These are phyloP conservation scores for Furcula furcula DNA, from an alignment of 2,888 invertebrate species.

Conservation along the genomic window DNA sequence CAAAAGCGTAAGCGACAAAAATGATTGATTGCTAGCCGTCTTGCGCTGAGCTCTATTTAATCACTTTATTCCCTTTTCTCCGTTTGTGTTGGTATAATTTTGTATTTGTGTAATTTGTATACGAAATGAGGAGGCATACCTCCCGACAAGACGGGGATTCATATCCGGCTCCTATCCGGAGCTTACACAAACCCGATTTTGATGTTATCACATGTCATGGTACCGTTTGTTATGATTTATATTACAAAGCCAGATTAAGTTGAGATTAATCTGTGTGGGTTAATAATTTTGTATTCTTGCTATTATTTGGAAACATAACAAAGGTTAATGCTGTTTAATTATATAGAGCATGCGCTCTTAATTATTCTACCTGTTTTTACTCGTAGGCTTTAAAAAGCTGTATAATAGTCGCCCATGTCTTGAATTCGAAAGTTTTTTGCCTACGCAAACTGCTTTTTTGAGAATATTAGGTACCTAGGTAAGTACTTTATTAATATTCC, in stretches of 20 bases:
- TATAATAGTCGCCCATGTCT: no score
- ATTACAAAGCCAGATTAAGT: conserved; percentile 44
- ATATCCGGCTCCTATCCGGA: conserved; percentile 66
- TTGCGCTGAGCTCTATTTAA: conserved; percentile 82
- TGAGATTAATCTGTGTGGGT: conserved; percentile 39
- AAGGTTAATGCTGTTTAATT: neutral
- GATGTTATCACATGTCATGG: conserved; percentile 66
- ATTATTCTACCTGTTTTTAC: no score
- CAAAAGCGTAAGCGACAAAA: conserved; percentile 78
- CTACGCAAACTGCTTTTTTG: no score
- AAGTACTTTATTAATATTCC: no score
- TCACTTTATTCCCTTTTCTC: conserved; percentile 83
- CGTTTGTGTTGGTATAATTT: conserved; percentile 81
- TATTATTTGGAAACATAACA: conserved; percentile 6
- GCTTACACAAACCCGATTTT: conserved; percentile 53
- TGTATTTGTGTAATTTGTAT: conserved; percentile 81
- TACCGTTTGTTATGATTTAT: conserved; percentile 49
- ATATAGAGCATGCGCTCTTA: neutral
- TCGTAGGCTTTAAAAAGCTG: no score
- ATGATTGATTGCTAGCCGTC: conserved; percentile 82
- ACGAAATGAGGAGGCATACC: conserved; percentile 72
- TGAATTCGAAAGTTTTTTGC: no score
- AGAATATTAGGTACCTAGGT: no score
- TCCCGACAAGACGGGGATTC: conserved; percentile 61
- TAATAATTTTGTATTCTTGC: conserved; percentile 28